Evolutionary conservation across 2,888 invertebrate species (phyloP).

Genomic region (Euspilapteryx auroguttella): DNA sequence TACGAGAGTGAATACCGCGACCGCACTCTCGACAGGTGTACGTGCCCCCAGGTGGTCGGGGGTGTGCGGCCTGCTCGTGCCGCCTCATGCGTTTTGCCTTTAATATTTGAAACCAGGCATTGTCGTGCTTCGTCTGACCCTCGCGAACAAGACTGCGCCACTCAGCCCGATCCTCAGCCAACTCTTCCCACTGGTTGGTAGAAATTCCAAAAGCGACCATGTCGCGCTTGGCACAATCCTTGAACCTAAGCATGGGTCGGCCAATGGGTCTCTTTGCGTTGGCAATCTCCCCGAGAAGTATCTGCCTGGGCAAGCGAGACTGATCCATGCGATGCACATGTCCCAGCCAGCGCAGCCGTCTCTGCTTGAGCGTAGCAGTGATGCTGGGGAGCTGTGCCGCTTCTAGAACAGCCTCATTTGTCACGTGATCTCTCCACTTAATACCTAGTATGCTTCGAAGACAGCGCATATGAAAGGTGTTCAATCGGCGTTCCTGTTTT

Average conservation of each 20-base stretch:
- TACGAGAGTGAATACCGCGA: too few species aligned
- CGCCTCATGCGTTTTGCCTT: too few species aligned
- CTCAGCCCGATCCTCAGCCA: too few species aligned
- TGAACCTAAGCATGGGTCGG: slow-evolving; percentile 1
- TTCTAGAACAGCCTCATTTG: background rate
- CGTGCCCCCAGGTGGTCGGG: too few species aligned
- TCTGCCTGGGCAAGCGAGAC: background rate
- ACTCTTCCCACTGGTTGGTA: too few species aligned
- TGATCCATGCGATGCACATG: slow-evolving; percentile 3
- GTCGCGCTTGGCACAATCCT: slow-evolving; percentile 2
- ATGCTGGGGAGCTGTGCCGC: background rate
- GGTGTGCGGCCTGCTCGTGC: too few species aligned
- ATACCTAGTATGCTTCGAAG: background rate
- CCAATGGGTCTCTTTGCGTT: slow-evolving; percentile 2
- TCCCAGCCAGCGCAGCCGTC: background rate
- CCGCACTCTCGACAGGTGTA: too few species aligned
- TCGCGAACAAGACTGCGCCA: too few species aligned
- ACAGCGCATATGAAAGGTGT: slow-evolving; percentile 1
- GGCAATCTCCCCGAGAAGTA: background rate
- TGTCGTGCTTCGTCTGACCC: too few species aligned
- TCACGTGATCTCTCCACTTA: background rate
- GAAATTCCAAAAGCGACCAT: too few species aligned
- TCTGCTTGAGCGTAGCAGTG: background rate
- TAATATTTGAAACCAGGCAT: too few species aligned
- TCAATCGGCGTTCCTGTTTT: slow-evolving; percentile 4